Conservation (phyloP, 1,140 invertebrate genomes). For the Heterodera carotae region DNA sequence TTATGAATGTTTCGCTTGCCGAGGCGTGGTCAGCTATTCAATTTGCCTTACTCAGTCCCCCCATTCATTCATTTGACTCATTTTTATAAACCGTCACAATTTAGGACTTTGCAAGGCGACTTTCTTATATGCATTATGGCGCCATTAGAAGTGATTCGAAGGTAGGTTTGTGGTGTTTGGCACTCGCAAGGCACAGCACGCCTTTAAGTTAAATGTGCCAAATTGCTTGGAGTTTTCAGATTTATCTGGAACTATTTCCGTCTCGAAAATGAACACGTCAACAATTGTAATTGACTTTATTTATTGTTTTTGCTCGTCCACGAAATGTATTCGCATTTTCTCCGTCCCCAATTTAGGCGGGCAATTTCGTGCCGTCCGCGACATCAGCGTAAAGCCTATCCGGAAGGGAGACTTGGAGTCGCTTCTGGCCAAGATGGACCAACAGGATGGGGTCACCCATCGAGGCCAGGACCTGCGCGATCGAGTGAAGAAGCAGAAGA, state of each 20-base stretch:
- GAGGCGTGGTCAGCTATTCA: slow-evolving; percentile 72
- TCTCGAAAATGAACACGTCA: slow-evolving; percentile 97
- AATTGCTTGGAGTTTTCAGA: slow-evolving; percentile 66
- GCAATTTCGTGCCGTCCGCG: slow-evolving; percentile 94
- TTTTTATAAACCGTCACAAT: not conserved
- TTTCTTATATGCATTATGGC: slow-evolving; percentile 85
- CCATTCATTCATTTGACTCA: not conserved
- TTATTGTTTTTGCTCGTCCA: too few species aligned
- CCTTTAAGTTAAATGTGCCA: too few species aligned
- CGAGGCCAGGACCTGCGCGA: slow-evolving; percentile 61
- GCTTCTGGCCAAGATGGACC: slow-evolving; percentile 59
- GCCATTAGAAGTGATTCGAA: slow-evolving; percentile 89
- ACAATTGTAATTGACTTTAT: slow-evolving; percentile 78
- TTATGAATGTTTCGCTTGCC: slow-evolving; percentile 79
- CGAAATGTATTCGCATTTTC: too few species aligned
- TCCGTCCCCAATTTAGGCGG: slow-evolving; percentile 64
- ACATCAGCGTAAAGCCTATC: slow-evolving; percentile 95
- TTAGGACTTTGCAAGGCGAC: slow-evolving; percentile 75
- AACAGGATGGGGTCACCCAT: slow-evolving; percentile 62
- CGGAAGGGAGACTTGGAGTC: slow-evolving; percentile 60
- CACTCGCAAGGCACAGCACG: too few species aligned
- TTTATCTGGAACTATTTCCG: slow-evolving; percentile 99
- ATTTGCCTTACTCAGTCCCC: not conserved
- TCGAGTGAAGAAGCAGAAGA: slow-evolving; percentile 64
- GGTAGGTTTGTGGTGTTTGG: slow-evolving; percentile 47